Evolutionary conservation across 2,113 vertebrate genomes (phyloP).

Genomic region (Hucho hucho): DNA sequence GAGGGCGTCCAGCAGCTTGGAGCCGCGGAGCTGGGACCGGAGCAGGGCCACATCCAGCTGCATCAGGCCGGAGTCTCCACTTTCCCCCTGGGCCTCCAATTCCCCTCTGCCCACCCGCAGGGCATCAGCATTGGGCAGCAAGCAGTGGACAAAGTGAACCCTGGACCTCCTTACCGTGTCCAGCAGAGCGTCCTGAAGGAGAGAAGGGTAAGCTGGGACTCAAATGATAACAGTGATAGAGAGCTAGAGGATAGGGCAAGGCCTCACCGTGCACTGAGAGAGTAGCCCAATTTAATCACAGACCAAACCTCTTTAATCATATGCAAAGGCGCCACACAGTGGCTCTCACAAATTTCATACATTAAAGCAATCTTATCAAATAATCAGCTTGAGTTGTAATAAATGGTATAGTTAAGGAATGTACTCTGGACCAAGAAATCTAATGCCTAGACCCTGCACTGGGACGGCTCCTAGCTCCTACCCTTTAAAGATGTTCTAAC

Average conservation of each 20-base stretch:
- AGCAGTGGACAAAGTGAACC: slow-evolving; percentile 94
- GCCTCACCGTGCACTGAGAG: not conserved
- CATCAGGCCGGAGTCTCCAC: slow-evolving; percentile 84
- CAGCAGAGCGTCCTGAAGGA: slow-evolving; percentile 86
- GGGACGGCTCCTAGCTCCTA: not conserved
- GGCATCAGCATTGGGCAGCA: slow-evolving; percentile 85
- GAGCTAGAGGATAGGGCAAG: too few relatives aligned
- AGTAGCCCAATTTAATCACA: not conserved
- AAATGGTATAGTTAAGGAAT: not conserved
- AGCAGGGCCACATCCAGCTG: slow-evolving; percentile 89
- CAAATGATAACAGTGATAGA: slow-evolving; percentile 1
- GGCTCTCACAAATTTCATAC: not conserved
- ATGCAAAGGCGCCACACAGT: not conserved
- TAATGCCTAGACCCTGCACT: not conserved
- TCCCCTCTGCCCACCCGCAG: slow-evolving; percentile 71
- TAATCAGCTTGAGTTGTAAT: not conserved
- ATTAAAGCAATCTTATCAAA: not conserved
- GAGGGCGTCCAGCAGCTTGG: slow-evolving; percentile 88
- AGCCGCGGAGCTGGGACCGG: slow-evolving; percentile 89
- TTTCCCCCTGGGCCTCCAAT: slow-evolving; percentile 80
- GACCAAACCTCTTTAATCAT: not conserved
- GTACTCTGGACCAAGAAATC: not conserved
- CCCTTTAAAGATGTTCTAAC: not conserved
- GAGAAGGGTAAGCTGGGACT: slow-evolving; percentile 20
- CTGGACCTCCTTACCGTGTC: slow-evolving; percentile 91